Percentiles rank a stretch among this genome's conserved stretches.
Evolutionary conservation across 2,113 vertebrate species (phyloP).

Genomic region (Gopherus evgoodei): DNA sequence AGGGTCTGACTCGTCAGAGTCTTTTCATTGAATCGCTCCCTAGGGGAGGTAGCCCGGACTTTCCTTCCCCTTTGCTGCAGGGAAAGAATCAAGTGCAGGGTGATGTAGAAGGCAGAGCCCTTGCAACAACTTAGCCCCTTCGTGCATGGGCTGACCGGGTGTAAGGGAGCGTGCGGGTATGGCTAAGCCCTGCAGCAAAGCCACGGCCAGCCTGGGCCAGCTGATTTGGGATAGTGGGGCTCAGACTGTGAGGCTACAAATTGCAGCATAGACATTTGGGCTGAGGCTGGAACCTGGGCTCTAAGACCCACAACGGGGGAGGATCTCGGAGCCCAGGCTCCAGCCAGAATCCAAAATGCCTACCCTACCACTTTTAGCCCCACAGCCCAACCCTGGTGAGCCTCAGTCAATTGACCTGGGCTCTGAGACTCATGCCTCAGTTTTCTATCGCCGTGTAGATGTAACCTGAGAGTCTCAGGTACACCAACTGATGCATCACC

Average conservation of each 20-base stretch:
- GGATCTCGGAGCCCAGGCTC: not conserved
- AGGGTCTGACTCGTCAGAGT: too few species aligned
- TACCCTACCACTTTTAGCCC: not conserved
- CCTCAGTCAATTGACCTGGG: not conserved
- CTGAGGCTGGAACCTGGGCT: not conserved
- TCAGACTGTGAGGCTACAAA: not conserved
- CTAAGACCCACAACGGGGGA: too few species aligned
- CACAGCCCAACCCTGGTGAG: not conserved
- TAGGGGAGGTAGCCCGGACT: not conserved
- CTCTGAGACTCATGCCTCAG: not conserved
- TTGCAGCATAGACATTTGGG: not conserved
- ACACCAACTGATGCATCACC: not conserved
- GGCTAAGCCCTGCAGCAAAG: not conserved
- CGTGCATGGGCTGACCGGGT: too few species aligned
- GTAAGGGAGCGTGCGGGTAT: not conserved
- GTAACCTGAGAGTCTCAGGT: too few species aligned
- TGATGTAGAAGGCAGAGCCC: rapidly evolving
- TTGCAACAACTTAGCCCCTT: not conserved
- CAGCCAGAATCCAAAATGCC: not conserved
- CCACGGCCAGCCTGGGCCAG: too few species aligned
- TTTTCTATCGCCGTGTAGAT: not conserved
- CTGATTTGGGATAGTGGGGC: too few species aligned
- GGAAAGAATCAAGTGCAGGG: rapidly evolving
- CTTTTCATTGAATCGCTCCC: not conserved
- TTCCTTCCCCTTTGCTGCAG: not conserved